A percentile compares a stretch with the other conserved stretches of the same genome.
Conservation (phyloP, 2,113 vertebrate species). For the Penelope pileata region DNA sequence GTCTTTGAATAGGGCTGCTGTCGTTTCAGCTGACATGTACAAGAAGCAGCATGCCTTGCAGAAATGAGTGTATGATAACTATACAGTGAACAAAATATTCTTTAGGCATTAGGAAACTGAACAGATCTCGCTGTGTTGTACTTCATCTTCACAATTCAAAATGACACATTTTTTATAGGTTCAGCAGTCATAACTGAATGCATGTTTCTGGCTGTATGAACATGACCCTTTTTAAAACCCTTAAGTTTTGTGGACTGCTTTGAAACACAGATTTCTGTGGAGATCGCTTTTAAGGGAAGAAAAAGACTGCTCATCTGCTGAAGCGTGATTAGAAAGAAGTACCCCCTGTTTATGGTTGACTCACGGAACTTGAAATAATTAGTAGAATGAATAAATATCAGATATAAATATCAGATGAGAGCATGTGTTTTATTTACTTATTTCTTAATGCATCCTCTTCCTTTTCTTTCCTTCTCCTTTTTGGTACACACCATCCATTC, state of each 20-base stretch:
- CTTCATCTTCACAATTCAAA: conserved; percentile 50
- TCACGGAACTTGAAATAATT: neutral
- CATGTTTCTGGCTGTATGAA: neutral
- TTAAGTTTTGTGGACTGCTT: neutral
- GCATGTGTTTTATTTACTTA: neutral
- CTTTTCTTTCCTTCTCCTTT: neutral
- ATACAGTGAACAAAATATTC: conserved; percentile 58
- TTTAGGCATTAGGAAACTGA: conserved; percentile 54
- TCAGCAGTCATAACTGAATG: neutral
- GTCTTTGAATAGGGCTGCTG: conserved; percentile 55
- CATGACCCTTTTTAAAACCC: neutral
- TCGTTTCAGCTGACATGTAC: conserved; percentile 58
- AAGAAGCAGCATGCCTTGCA: conserved; percentile 68
- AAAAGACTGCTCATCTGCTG: fast-evolving
- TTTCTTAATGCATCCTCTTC: neutral
- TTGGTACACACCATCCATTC: neutral
- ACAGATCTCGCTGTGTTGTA: conserved; percentile 30
- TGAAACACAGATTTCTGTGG: neutral
- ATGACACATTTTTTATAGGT: conserved; percentile 66
- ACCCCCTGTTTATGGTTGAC: neutral
- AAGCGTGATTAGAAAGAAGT: neutral
- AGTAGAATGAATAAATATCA: neutral
- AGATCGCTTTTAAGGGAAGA: neutral
- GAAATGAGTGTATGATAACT: conserved; percentile 68
- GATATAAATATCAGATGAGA: neutral